Evolutionary conservation across 2,888 invertebrate species (phyloP).

Genomic region (Luperina nickerlii): DNA sequence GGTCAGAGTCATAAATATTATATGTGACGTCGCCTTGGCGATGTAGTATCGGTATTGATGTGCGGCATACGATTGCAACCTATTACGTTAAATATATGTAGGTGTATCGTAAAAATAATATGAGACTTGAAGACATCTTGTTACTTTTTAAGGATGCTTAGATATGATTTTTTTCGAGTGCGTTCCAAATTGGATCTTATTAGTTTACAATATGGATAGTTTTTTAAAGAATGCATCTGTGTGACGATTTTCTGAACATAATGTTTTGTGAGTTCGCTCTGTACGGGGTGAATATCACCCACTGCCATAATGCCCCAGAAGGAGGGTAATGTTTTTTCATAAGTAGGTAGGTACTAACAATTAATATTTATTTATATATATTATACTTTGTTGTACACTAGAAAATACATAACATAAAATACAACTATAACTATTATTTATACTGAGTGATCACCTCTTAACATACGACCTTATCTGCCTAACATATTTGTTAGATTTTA

Average conservation of each 20-base stretch:
- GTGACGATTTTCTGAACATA: background rate
- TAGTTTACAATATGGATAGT: background rate
- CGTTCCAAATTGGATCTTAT: slow-evolving; percentile 36
- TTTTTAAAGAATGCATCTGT: background rate
- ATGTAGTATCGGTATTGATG: slow-evolving; percentile 44
- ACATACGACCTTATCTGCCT: too few relatives aligned
- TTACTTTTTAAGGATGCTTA: slow-evolving; percentile 21
- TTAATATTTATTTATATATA: too few relatives aligned
- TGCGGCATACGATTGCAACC: slow-evolving; percentile 31
- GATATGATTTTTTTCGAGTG: slow-evolving; percentile 9
- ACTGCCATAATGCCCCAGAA: background rate
- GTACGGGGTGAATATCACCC: background rate
- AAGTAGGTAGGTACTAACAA: background rate
- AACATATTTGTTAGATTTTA: background rate
- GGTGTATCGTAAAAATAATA: slow-evolving; percentile 52
- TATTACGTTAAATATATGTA: slow-evolving; percentile 33
- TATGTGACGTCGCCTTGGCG: slow-evolving; percentile 34
- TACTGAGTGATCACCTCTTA: background rate
- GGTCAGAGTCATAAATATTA: slow-evolving; percentile 58
- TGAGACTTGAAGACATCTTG: slow-evolving; percentile 33
- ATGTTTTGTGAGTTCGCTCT: background rate
- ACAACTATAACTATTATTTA: too few relatives aligned
- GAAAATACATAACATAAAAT: too few relatives aligned
- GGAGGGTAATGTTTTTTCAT: background rate
- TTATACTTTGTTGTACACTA: too few relatives aligned